Evolutionary conservation across 2,888 invertebrate species (phyloP).

Genomic region (Alentia gelatinosa): DNA sequence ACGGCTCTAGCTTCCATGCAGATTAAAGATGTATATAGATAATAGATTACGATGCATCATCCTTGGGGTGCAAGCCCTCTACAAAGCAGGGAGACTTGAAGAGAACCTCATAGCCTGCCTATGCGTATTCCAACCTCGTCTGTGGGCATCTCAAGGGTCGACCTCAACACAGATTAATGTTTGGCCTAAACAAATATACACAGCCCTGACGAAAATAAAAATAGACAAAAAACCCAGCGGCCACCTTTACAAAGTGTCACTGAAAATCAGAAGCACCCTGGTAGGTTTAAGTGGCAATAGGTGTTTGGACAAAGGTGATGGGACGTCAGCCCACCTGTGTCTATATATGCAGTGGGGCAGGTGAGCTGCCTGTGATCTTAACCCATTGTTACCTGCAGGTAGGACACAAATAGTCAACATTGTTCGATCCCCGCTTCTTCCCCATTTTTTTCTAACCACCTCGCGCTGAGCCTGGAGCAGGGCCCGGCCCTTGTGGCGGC

Average conservation of each 20-base stretch:
- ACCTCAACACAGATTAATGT: slow-evolving; percentile 32
- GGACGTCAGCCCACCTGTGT: not conserved
- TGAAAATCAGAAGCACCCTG: slow-evolving; percentile 30
- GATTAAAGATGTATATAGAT: not conserved
- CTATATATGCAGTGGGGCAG: not conserved
- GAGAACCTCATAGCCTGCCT: too few species aligned
- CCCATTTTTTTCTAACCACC: slow-evolving; percentile 19
- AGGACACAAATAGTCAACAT: slow-evolving; percentile 50
- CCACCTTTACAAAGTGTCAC: not conserved
- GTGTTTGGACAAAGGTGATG: slow-evolving; percentile 35
- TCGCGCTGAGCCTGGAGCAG: not conserved
- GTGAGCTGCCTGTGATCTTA: slow-evolving; percentile 2
- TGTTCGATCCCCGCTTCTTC: slow-evolving; percentile 28
- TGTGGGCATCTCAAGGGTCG: not conserved
- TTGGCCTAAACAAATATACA: not conserved
- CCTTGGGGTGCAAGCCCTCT: not conserved
- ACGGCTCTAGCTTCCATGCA: not conserved
- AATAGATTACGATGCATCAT: slow-evolving; percentile 1
- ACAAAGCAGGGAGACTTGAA: not conserved
- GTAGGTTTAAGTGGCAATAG: slow-evolving; percentile 33
- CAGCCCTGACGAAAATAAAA: not conserved
- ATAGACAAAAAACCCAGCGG: not conserved
- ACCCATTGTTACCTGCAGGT: slow-evolving; percentile 6
- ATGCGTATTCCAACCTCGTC: not conserved
- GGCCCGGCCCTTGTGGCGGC: not conserved